Evolutionary conservation across 1,140 invertebrate species (phyloP), one percentile per base, ranked within the genome.

Genomic region (Thalassaphorura encarpata): DNA sequence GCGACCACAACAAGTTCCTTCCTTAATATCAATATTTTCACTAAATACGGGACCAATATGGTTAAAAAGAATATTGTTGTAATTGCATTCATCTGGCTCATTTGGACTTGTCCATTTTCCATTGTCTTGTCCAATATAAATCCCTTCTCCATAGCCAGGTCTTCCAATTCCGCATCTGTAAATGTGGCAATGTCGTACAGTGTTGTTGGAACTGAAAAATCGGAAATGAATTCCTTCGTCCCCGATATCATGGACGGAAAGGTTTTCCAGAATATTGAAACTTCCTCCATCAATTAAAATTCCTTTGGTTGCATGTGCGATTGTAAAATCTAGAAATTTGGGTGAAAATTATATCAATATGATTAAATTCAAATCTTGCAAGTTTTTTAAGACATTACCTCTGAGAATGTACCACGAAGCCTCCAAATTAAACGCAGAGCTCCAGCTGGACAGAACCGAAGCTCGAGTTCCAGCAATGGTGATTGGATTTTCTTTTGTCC

Each of bases 221-320:
- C 61, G 27, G 26, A 63, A 60, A 50, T 63, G 61, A 3, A 63
- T 49, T 28, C 58, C 61, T 52, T 63, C 58, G 21, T 61, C 45
- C 16, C 56, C 50, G 11, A 63, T 53, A 8, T 46, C 46, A 24
- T 28, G 50, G 11, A 63, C 41, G 3, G 36, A 31, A 1, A 63
- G 33, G 21, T 57, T 54, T n/a, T 54, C 31, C 4, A 63, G 28
- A 5, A 63, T 41, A 29, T 60, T 57, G 27, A 48, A 23, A 46
- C 43, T 58, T 26, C 54, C 50, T 13, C 48, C 42, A 33, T 57
- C 58, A 28, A 61, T 41, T 8, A 63, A 3, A 18, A 63, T 52
- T 11, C 61, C 61, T 43, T 61, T 56, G 29, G 53, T 52, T 1
- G 61, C 42, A 15, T 54, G 33, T 2, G 49, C 39, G 18, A 61